phyloP scores from a whole-genome alignment of 2,797 vertebrate species.

The Prunella strophiata region DNA sequence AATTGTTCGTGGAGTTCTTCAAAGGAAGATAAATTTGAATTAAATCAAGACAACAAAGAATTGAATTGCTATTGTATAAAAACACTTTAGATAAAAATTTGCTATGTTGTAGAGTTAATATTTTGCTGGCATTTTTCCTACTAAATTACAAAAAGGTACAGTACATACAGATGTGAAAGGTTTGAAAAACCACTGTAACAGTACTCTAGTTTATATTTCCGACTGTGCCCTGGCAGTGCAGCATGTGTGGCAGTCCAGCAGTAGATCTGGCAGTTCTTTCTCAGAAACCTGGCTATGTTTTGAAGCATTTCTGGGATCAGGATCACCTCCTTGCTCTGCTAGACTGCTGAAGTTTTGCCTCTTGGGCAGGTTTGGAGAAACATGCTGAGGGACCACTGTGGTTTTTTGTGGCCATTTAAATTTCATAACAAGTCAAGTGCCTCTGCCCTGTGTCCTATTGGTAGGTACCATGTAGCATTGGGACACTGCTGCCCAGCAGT shows the following conservation, averaged over 20 bases:
- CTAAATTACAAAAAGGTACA: background rate
- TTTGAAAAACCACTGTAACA: background rate
- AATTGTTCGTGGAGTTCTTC: background rate
- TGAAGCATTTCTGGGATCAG: background rate
- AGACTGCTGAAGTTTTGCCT: background rate
- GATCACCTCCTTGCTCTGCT: background rate
- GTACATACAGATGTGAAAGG: background rate
- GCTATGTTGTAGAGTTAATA: background rate
- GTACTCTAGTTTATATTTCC: background rate
- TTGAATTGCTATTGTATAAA: background rate
- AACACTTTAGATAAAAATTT: background rate
- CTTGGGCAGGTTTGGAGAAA: background rate
- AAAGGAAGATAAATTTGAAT: background rate
- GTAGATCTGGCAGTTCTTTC: background rate
- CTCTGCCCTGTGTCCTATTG: background rate
- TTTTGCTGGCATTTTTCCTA: background rate
- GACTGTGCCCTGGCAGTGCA: background rate
- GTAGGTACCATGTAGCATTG: background rate
- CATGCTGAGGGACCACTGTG: background rate
- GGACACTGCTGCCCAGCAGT: background rate
- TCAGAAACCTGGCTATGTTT: background rate
- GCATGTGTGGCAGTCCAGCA: background rate
- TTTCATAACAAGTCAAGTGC: background rate
- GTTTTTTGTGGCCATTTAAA: background rate
- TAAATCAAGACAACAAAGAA: background rate